These are phyloP conservation scores for Galerucella pusilla DNA, from an alignment of 2,888 invertebrate genomes.

Conservation along the genomic window DNA sequence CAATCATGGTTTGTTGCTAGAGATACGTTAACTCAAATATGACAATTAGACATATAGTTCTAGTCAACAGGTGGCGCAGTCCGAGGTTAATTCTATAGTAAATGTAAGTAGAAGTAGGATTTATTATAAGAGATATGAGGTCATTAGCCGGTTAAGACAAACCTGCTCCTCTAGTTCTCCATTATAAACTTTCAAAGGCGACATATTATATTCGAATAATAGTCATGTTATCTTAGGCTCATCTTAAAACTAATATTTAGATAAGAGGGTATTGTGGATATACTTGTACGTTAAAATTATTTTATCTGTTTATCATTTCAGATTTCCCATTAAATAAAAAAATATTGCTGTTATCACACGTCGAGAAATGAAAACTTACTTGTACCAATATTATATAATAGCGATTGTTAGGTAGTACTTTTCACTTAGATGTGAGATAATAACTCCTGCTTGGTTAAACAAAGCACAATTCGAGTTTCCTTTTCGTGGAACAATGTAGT, in stretches of 20 bases:
- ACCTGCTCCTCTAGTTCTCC: conserved; percentile 59
- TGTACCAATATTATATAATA: background rate
- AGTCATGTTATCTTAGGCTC: conserved; percentile 9
- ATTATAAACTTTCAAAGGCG: conserved; percentile 55
- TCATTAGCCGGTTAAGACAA: conserved; percentile 58
- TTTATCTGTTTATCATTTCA: background rate
- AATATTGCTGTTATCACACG: background rate
- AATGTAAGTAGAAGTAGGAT: conserved; percentile 20
- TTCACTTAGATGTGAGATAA: background rate
- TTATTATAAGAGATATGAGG: conserved; percentile 50
- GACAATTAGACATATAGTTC: background rate
- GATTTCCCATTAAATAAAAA: background rate
- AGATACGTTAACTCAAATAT: background rate
- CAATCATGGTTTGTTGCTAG: background rate
- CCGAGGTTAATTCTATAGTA: conserved; percentile 15
- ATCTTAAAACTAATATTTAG: conserved; percentile 21
- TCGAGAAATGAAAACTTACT: background rate
- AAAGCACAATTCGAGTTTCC: too few species aligned
- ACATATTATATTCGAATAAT: conserved; percentile 17
- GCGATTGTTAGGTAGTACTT: background rate
- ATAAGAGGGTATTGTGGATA: background rate
- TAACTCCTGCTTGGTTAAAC: background rate
- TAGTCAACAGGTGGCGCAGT: conserved; percentile 8
- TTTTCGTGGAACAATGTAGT: too few species aligned
- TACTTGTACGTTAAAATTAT: conserved; percentile 6